Conservation (phyloP, 2,888 invertebrate species). For the Brenthis daphne region DNA sequence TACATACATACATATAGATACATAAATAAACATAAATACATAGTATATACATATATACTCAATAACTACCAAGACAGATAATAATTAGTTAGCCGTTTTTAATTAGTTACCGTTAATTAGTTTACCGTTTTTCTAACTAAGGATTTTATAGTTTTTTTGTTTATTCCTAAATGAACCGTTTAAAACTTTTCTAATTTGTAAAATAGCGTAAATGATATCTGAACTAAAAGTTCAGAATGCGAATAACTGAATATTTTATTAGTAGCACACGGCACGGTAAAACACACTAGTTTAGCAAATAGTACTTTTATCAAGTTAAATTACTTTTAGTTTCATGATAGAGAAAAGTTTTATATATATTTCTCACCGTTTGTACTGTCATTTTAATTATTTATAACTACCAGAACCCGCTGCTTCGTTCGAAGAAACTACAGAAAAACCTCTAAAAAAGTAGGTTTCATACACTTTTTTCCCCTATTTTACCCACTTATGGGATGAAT, state of each 20-base stretch:
- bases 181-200: slow-evolving; percentile 51
- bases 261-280: slow-evolving; percentile 49
- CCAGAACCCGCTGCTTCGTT: too few species aligned
- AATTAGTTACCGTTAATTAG: too few species aligned
- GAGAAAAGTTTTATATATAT: slow-evolving; percentile 52
- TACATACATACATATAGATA: too few species aligned
- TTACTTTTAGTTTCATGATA: slow-evolving; percentile 58
- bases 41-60: too few species aligned
- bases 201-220: slow-evolving; percentile 57
- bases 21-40: too few species aligned
- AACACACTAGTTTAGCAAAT: slow-evolving; percentile 62
- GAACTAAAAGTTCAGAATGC: slow-evolving; percentile 52
- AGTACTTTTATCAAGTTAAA: slow-evolving; percentile 64
- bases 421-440: too few species aligned
- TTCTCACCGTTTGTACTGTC: slow-evolving; percentile 39
- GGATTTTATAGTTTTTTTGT: slow-evolving; percentile 16
- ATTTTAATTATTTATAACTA: slow-evolving; percentile 37
- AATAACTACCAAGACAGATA: too few species aligned
- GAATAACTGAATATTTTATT: slow-evolving; percentile 64
- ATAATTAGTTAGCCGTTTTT: too few species aligned
- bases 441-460: too few species aligned
- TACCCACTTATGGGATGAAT: too few species aligned
- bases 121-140: neutral
- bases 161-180: slow-evolving; percentile 40
- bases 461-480: too few species aligned